Base-by-base conservation (phyloP, 1,140 invertebrate species). In the Lineus longissimus region DNA sequence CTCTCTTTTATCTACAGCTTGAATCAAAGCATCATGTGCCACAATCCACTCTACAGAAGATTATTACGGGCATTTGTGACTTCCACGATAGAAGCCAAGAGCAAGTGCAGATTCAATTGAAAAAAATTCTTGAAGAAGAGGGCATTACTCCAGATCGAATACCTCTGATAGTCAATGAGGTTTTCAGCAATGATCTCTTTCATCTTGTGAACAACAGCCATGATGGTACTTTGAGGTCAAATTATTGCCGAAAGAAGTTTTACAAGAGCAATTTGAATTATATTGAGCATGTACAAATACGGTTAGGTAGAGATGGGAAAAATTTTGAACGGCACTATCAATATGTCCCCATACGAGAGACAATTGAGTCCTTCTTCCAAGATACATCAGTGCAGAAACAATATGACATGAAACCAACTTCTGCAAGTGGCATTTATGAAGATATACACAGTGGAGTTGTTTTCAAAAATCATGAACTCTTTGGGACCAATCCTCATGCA, bases 21-120 rank as follows among this genome's bases (percentile, higher is more conserved):
- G 19, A 51, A n/a, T 19, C 47, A 51, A 51, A 51, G n/a, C 47
- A 51, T 51, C 47, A 51, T 51, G n/a, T 51, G 6, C 47, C 47
- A 4, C 19, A 51, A n/a, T 51, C 47, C 9, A 27, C 25, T 51
- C 9, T 51, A 9, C 47, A 51, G n/a, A 27, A 23, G 9, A 51
- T 51, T 51, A n/a, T 51, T 23, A 27, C n/a, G n/a, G n/a, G 19
- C 9, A 9, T 51, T 4, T 23, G 25, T 51, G 47, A 51, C n/a
- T 51, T 51, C n/a, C 19, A 27, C n/a, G 25, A 51, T 51, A 19
- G 6, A 27, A 19, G 25, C 25, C n/a, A 51, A 19, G 6, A 51
- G n/a, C 6, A 51, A 4, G 6, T 51, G 25, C n/a, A 27, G 25
- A 6, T 23, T 4, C 19, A 51, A 7, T n/a, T 51, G 4, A 51